Percentiles rank a stretch among this genome's conserved stretches.
phyloP scores from a whole-genome alignment of 1,140 invertebrate species.

The Euwallacea fornicatus region DNA sequence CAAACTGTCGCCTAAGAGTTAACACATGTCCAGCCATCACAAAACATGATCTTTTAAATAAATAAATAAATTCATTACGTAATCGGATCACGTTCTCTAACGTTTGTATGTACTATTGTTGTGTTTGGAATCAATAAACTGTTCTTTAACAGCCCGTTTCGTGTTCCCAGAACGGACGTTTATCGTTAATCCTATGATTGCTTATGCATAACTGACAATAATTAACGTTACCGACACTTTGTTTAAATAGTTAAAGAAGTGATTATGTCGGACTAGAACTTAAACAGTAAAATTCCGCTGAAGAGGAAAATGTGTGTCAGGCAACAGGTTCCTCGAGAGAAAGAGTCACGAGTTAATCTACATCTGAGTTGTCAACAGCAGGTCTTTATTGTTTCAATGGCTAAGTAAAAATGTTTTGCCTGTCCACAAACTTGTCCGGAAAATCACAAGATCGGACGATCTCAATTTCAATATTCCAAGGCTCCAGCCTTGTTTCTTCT shows the following conservation, averaged over 20 bases:
- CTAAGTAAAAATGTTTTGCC: background rate
- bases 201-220: background rate
- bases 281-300: conserved; percentile 8
- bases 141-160: too few relatives aligned
- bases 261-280: background rate
- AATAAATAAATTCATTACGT: too few relatives aligned
- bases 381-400: background rate
- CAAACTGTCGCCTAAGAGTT: too few relatives aligned
- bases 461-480: background rate
- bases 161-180: too few relatives aligned
- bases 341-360: background rate
- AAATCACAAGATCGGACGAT: background rate
- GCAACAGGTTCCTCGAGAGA: conserved; percentile 6
- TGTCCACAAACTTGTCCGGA: background rate
- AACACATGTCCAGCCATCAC: too few relatives aligned
- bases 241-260: background rate
- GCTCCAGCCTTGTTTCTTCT: background rate
- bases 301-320: conserved; percentile 11
- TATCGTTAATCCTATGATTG: background rate
- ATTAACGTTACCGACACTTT: background rate
- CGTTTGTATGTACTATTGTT: too few relatives aligned
- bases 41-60: too few relatives aligned
- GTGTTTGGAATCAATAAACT: too few relatives aligned
- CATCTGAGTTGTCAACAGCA: background rate
- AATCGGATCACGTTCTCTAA: too few relatives aligned